Evolutionary conservation across 2,797 vertebrate species (phyloP).

Genomic region (Anguilla obscura): DNA sequence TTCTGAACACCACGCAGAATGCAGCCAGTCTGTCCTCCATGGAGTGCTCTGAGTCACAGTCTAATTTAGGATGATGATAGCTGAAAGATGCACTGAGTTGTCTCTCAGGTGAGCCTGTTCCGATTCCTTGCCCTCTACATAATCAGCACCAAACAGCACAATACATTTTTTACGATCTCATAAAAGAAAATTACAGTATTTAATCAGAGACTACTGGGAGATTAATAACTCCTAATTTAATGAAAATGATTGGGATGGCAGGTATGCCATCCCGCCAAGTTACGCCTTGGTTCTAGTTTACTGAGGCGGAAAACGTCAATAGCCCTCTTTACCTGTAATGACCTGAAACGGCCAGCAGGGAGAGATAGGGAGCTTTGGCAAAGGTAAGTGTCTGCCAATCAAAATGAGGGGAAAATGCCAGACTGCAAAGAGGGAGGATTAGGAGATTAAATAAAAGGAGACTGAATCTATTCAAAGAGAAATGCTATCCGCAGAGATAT

Average conservation of each 20-base stretch:
- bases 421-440: background rate
- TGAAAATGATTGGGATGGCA: background rate
- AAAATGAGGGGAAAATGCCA: background rate
- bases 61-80: background rate
- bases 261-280: too few relatives aligned
- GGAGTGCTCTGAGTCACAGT: background rate
- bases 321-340: slow-evolving; percentile 39
- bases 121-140: background rate
- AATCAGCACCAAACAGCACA: background rate
- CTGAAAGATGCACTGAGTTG: background rate
- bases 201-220: background rate
- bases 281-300: background rate
- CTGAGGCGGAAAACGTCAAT: background rate
- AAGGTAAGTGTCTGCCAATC: background rate
- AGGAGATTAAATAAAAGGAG: background rate
- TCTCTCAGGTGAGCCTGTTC: background rate
- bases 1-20: background rate
- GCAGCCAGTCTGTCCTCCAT: background rate
- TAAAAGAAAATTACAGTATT: background rate
- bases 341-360: slow-evolving; percentile 46
- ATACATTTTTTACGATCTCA: background rate
- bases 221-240: background rate
- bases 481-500: background rate
- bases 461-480: background rate
- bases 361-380: slow-evolving; percentile 33